Evolutionary conservation across 2,797 vertebrate genomes (phyloP).

Genomic region (Adrianichthys oophorus): DNA sequence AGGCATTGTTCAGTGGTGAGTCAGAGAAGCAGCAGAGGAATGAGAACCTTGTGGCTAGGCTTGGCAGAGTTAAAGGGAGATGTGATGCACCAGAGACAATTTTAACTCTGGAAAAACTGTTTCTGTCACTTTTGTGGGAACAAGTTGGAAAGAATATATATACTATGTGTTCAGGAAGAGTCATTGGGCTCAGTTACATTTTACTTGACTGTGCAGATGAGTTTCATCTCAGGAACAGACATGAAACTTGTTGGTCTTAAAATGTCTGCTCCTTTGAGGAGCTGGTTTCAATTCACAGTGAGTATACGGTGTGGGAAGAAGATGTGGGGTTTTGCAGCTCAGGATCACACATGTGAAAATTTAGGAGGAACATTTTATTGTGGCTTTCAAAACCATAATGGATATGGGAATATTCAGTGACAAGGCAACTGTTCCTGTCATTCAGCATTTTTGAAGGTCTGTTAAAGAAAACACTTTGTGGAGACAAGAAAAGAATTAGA

Average conservation of each 20-base stretch:
- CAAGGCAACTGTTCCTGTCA: conserved; percentile 45
- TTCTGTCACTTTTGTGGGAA: conserved; percentile 43
- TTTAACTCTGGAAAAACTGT: conserved; percentile 58
- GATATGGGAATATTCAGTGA: conserved; percentile 56
- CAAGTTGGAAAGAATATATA: conserved; percentile 28
- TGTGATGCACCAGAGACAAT: conserved; percentile 64
- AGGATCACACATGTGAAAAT: conserved; percentile 26
- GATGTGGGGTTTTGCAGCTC: too few relatives aligned
- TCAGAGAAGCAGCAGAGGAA: conserved; percentile 53
- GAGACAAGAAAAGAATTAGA: conserved; percentile 7
- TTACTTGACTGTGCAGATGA: too few relatives aligned
- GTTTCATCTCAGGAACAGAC: too few relatives aligned
- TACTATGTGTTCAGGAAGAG: conserved; percentile 15
- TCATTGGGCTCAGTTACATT: too few relatives aligned
- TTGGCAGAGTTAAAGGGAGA: conserved; percentile 67
- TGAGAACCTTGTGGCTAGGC: conserved; percentile 44
- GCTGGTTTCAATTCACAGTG: too few relatives aligned
- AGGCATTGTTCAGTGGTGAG: conserved; percentile 75
- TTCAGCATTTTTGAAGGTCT: conserved; percentile 30
- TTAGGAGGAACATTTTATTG: conserved; percentile 48
- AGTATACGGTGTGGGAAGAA: too few relatives aligned
- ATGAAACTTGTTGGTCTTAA: background rate
- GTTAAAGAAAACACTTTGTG: conserved; percentile 13
- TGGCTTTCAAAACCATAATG: conserved; percentile 60
- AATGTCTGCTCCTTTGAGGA: background rate